A percentile compares a stretch with the other conserved stretches of the same genome.
phyloP scores from a whole-genome alignment of 2,888 invertebrate species.

The Pardosa pseudoannulata region DNA sequence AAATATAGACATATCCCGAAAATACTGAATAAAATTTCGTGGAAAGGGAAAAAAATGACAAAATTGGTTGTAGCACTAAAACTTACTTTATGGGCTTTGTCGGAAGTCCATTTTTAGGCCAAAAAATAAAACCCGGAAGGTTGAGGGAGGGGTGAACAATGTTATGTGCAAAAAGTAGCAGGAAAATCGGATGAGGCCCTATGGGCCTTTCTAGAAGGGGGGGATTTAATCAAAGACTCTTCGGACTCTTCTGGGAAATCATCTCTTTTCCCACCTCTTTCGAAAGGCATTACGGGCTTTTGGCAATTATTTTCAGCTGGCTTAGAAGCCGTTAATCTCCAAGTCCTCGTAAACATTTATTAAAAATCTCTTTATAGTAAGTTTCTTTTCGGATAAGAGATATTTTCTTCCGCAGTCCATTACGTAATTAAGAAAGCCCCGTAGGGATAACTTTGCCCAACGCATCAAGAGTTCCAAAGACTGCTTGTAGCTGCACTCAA shows the following conservation, averaged over 20 bases:
- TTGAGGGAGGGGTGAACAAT: not conserved
- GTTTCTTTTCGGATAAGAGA: conserved; percentile 33
- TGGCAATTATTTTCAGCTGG: conserved; percentile 45
- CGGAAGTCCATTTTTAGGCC: not conserved
- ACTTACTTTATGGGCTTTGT: not conserved
- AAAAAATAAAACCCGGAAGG: not conserved
- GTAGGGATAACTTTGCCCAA: conserved; percentile 39
- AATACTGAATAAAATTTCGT: too few relatives aligned
- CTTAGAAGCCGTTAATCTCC: conserved; percentile 39
- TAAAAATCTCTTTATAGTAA: conserved; percentile 58
- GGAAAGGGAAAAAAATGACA: not conserved
- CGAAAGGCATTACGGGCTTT: conserved; percentile 18
- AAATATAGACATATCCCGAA: too few relatives aligned
- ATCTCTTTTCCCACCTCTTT: conserved; percentile 58
- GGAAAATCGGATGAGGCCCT: conserved; percentile 7
- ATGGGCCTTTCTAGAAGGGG: not conserved
- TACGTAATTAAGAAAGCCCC: conserved; percentile 60
- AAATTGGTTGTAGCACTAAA: not conserved
- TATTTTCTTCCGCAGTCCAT: conserved; percentile 49
- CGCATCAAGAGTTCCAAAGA: conserved; percentile 20
- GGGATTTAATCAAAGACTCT: conserved; percentile 59
- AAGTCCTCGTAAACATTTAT: conserved; percentile 63
- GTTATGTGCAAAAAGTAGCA: conserved; percentile 2
- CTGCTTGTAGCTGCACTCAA: not conserved
- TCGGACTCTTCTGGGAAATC: conserved; percentile 50